These are phyloP conservation scores for Cinclus mexicanus DNA, from an alignment of 2,113 vertebrate genomes.

Conservation along the genomic window DNA sequence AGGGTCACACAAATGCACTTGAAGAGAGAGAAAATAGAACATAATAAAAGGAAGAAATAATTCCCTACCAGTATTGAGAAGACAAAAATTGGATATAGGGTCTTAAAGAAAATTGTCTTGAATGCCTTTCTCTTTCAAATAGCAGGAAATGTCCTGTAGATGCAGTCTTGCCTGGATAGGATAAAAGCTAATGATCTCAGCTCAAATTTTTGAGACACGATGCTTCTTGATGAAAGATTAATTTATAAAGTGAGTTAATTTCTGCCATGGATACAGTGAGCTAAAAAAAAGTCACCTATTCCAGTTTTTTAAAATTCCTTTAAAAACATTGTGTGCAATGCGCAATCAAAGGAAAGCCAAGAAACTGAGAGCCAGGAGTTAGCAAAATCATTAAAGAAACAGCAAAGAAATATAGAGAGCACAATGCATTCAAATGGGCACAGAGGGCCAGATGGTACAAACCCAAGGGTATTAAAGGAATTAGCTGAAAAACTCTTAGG, in stretches of 20 bases:
- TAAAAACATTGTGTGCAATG: neutral
- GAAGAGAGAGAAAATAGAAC: neutral
- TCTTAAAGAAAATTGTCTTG: neutral
- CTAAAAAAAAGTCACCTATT: neutral
- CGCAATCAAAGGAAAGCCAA: neutral
- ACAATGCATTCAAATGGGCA: neutral
- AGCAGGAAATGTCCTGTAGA: neutral
- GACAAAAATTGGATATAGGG: neutral
- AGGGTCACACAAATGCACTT: neutral
- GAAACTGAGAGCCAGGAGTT: neutral
- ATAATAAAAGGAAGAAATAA: neutral
- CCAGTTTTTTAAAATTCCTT: neutral
- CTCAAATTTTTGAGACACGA: neutral
- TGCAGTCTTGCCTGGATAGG: neutral
- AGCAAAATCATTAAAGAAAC: conserved; percentile 41
- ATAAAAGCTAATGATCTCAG: neutral
- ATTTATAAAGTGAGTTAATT: neutral
- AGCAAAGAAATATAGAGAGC: conserved; percentile 38
- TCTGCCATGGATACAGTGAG: neutral
- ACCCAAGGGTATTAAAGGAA: conserved; percentile 68
- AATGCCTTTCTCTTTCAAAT: neutral
- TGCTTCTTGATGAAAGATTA: neutral
- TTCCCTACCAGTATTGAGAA: neutral
- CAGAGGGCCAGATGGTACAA: conserved; percentile 61
- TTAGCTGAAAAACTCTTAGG: conserved; percentile 68